Conservation (phyloP, 1,140 invertebrate genomes). For the Danaus plexippus region DNA sequence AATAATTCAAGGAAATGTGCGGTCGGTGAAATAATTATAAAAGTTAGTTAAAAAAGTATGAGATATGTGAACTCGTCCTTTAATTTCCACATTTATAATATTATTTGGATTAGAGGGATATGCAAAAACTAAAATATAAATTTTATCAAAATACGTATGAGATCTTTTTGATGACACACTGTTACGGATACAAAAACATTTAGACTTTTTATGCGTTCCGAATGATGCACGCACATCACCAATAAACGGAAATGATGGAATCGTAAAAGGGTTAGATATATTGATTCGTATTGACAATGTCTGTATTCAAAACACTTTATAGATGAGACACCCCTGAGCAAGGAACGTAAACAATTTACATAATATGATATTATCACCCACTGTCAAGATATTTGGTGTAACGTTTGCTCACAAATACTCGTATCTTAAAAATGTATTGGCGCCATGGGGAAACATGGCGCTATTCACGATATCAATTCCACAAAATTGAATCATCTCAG, state of each 20-base stretch:
- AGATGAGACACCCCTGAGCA: slow-evolving; percentile 7
- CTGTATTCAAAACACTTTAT: slow-evolving; percentile 16
- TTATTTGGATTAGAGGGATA: too few relatives aligned
- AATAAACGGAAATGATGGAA: slow-evolving; percentile 62
- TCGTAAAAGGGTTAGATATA: slow-evolving; percentile 65
- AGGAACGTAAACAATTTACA: slow-evolving; percentile 38
- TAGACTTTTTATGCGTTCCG: slow-evolving; percentile 48
- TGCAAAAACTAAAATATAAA: too few relatives aligned
- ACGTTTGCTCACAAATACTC: slow-evolving; percentile 3
- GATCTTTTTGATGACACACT: slow-evolving; percentile 10
- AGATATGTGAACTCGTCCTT: too few relatives aligned
- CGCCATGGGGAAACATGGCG: not conserved
- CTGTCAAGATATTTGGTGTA: slow-evolving; percentile 26
- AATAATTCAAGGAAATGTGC: too few relatives aligned
- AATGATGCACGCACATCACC: slow-evolving; percentile 53
- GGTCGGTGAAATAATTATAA: too few relatives aligned
- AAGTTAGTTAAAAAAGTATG: too few relatives aligned
- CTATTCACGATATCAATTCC: slow-evolving; percentile 1
- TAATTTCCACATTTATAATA: too few relatives aligned
- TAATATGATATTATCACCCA: slow-evolving; percentile 45
- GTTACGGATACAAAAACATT: slow-evolving; percentile 35
- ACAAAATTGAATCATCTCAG: too few relatives aligned
- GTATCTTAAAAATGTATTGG: slow-evolving; percentile 9
- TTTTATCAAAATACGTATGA: slow-evolving; percentile 23
- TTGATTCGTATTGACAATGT: slow-evolving; percentile 58